Evolutionary conservation across 2,113 vertebrate species (phyloP), one percentile per base, ranked within the genome.

Genomic region (Vanacampus margaritifer): DNA sequence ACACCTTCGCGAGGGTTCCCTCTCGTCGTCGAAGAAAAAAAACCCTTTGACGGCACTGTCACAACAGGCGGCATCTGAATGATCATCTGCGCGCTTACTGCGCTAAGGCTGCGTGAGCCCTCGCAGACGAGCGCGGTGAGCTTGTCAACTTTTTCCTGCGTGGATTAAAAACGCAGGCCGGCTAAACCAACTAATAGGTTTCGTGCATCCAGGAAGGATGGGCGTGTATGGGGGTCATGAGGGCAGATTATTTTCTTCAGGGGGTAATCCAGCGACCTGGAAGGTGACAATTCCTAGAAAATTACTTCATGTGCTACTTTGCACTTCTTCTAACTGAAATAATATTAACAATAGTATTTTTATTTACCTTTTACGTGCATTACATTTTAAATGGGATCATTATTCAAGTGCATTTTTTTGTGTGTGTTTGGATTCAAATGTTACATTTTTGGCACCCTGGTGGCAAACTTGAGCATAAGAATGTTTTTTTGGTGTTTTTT

Each of bases 81-180:
- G 54, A 79, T 74, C 69, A 71, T 69, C 71, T 69, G 32, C 36
- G 26, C 3, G 50, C 67, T 78, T 32, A 32, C 28, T 32, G 28
- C 28, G 28, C 28, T 32, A 32, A 32, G 64, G 64, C 75, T 17
- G 48, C 24, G 23, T 59, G 68, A 84, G 70, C 73, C 61, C 26
- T 21, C 26, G 5, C 70, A 76, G 64, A 63, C 67, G 64, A 57
- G 43, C 35, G 72, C 53, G 65, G 57, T 79, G 68, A 80, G 64
- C 75, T 68, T 24, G 70, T 82, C 79, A 84, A 82, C 82, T 80
- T 86, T 74, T 76, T 76, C 64, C 46, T 64, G 32, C 73, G 68
- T 67, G 76, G 73, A 75, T 86, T 79, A 68, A 79, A 67, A 28
- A 56, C 2, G 23, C 24, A 28, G 13, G 24, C 23, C 28, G 12